Percentiles rank a stretch among this genome's conserved stretches.
These are phyloP conservation scores for Cecropterus lyciades DNA, from an alignment of 1,140 invertebrate genomes.

Conservation along the genomic window DNA sequence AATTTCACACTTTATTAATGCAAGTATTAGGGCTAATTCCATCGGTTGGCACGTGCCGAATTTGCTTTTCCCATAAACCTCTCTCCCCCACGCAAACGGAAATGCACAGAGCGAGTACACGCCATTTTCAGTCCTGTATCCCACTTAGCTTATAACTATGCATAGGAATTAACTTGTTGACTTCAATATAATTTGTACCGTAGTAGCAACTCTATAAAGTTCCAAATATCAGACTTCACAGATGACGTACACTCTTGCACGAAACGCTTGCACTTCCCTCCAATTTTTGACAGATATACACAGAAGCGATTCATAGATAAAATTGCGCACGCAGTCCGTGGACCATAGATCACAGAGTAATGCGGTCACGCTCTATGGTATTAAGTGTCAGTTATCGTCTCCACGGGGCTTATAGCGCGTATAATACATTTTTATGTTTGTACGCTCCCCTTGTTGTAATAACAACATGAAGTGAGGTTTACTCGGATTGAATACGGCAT, in stretches of 20 bases:
- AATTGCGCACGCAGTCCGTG: conserved; percentile 64
- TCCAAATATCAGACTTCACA: conserved; percentile 36
- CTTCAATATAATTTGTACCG: conserved; percentile 35
- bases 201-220: conserved; percentile 40
- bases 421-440: conserved; percentile 81
- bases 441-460: conserved; percentile 77
- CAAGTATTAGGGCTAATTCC: conserved; percentile 82
- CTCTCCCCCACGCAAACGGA: conserved; percentile 36
- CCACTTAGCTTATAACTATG: conserved; percentile 7
- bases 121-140: conserved; percentile 50
- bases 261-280: conserved; percentile 59
- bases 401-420: conserved; percentile 73
- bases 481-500: conserved; percentile 82
- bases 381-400: conserved; percentile 84
- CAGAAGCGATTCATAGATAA: conserved; percentile 74
- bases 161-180: conserved; percentile 15
- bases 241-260: conserved; percentile 43
- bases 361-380: conserved; percentile 83
- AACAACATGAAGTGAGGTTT: conserved; percentile 82
- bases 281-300: conserved; percentile 65
- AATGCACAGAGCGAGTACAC: conserved; percentile 43
- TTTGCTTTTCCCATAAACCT: conserved; percentile 78
- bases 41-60: conserved; percentile 78
- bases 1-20: conserved; percentile 85
- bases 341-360: conserved; percentile 82